Conservation (phyloP, 2,888 invertebrate species). For the Hydraecia micacea region DNA sequence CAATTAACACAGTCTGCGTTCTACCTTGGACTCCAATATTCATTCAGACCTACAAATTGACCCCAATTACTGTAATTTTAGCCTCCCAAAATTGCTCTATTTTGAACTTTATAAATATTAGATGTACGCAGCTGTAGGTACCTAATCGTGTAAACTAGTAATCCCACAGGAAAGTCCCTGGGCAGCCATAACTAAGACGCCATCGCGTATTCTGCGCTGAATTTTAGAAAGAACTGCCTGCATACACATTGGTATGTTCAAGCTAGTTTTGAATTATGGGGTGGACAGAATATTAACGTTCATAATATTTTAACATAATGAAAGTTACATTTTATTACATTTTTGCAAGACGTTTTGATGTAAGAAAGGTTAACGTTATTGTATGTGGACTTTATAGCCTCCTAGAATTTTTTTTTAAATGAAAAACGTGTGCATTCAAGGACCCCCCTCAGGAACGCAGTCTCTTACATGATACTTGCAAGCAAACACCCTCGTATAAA, state of each 20-base stretch:
- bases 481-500: no score
- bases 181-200: constrained; percentile 53
- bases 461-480: no score
- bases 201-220: constrained; percentile 36
- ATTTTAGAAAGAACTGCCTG: constrained; percentile 57
- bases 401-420: background rate
- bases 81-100: constrained; percentile 33
- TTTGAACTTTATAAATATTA: constrained; percentile 58
- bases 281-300: constrained; percentile 20
- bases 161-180: constrained; percentile 42
- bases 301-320: background rate
- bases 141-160: constrained; percentile 56
- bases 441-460: no score
- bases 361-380: background rate
- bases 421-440: background rate
- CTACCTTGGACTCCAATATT: constrained; percentile 10
- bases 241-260: constrained; percentile 30
- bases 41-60: constrained; percentile 34
- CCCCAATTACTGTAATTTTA: constrained; percentile 47
- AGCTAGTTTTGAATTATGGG: constrained; percentile 28
- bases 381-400: background rate
- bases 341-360: background rate
- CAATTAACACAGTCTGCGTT: background rate
- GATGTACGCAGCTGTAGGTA: constrained; percentile 45
- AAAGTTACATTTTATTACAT: background rate